These are phyloP conservation scores for Melanotaenia boesemani DNA, from an alignment of 2,797 vertebrate species.

Conservation along the genomic window DNA sequence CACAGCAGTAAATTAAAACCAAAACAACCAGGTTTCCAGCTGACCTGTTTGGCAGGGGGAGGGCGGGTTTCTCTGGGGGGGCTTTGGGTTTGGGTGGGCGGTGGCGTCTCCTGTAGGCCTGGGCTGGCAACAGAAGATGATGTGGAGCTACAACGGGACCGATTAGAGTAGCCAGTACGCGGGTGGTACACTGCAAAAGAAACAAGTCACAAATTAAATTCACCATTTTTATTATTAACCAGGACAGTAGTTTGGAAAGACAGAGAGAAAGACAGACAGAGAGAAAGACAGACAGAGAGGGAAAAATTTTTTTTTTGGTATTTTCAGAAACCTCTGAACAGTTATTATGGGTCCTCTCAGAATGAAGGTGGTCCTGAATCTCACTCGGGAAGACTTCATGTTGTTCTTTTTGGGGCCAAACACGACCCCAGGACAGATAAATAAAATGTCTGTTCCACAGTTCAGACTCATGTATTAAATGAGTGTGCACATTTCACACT, in stretches of 20 bases:
- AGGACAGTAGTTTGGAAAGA: too few relatives aligned
- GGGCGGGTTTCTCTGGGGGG: constrained; percentile 70
- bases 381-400: too few relatives aligned
- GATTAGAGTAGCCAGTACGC: constrained; percentile 91
- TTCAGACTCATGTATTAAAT: too few relatives aligned
- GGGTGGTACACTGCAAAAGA: constrained; percentile 90
- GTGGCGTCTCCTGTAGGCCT: constrained; percentile 64
- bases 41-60: constrained; percentile 87
- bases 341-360: not conserved
- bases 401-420: too few relatives aligned
- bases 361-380: too few relatives aligned
- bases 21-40: not conserved
- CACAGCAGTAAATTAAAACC: not conserved
- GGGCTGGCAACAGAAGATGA: constrained; percentile 81
- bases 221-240: too few relatives aligned
- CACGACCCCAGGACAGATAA: too few relatives aligned
- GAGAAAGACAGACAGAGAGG: too few relatives aligned
- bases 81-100: constrained; percentile 75
- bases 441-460: too few relatives aligned
- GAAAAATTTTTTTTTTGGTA: too few relatives aligned
- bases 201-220: not conserved
- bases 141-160: constrained; percentile 88
- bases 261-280: not conserved
- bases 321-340: too few relatives aligned
- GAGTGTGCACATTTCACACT: too few relatives aligned